Evolutionary conservation across 2,797 vertebrate genomes (phyloP).

Genomic region (Darevskia mixta): DNA sequence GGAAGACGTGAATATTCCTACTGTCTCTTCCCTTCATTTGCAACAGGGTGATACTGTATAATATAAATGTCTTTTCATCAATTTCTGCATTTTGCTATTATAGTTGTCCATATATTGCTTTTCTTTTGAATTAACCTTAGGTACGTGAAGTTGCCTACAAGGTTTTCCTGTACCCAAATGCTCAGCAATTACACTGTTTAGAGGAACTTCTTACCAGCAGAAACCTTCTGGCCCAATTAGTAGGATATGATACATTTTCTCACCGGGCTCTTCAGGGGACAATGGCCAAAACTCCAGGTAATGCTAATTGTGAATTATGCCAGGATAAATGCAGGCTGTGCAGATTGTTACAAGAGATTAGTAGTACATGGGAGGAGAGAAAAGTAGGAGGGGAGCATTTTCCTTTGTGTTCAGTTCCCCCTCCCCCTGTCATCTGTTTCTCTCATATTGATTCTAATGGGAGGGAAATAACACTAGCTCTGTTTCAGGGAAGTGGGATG

Average conservation of each 20-base stretch:
- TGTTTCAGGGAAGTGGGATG: too few species aligned
- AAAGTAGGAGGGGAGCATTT: too few species aligned
- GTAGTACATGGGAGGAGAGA: not conserved
- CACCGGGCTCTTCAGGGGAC: slow-evolving; percentile 95
- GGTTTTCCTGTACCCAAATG: slow-evolving; percentile 92
- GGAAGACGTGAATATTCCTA: slow-evolving; percentile 9
- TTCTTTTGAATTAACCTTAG: slow-evolving; percentile 70
- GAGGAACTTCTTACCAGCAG: slow-evolving; percentile 89
- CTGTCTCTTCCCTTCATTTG: slow-evolving; percentile 10
- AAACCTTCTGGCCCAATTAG: slow-evolving; percentile 89
- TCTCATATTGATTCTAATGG: too few species aligned
- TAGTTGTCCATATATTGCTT: not conserved
- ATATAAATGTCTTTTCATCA: slow-evolving; percentile 2
- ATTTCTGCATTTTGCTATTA: not conserved
- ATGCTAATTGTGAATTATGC: not conserved
- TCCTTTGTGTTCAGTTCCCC: too few species aligned
- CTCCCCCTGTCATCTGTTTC: too few species aligned
- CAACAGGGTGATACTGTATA: slow-evolving; percentile 4
- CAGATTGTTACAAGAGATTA: not conserved
- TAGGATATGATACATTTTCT: slow-evolving; percentile 91
- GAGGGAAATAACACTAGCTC: too few species aligned
- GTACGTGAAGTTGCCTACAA: slow-evolving; percentile 96
- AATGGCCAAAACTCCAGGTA: slow-evolving; percentile 95
- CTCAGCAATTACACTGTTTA: slow-evolving; percentile 84
- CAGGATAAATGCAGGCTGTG: not conserved